These are phyloP conservation scores for Nomada ferruginata DNA, from an alignment of 2,888 invertebrate genomes.

Conservation along the genomic window DNA sequence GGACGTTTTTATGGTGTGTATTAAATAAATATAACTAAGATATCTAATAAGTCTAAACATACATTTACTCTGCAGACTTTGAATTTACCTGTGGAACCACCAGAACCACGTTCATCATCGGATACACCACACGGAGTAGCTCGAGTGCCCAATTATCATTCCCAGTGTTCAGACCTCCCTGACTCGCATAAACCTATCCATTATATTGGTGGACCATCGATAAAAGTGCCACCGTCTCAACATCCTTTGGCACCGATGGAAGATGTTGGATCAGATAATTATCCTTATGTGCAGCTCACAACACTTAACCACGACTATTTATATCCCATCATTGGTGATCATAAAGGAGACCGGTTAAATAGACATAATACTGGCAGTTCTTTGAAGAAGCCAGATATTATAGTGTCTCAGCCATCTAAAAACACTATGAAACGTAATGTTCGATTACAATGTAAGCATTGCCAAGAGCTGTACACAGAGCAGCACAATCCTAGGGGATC, in stretches of 20 bases:
- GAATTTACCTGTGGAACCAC: slow-evolving; percentile 92
- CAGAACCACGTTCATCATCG: slow-evolving; percentile 89
- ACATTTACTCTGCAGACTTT: slow-evolving; percentile 88
- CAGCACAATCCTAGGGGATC: slow-evolving; percentile 94
- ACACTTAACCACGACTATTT: slow-evolving; percentile 93
- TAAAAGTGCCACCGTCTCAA: slow-evolving; percentile 69
- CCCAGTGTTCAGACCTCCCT: slow-evolving; percentile 77
- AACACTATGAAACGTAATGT: slow-evolving; percentile 82
- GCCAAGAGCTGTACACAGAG: slow-evolving; percentile 92
- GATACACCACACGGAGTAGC: slow-evolving; percentile 73
- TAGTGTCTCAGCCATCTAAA: slow-evolving; percentile 85
- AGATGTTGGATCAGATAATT: slow-evolving; percentile 86
- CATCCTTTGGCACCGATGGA: slow-evolving; percentile 76
- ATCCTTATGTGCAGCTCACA: slow-evolving; percentile 93
- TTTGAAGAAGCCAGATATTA: slow-evolving; percentile 88
- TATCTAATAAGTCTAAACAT: slow-evolving; percentile 6
- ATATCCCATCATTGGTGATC: slow-evolving; percentile 90
- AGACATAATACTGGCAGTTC: slow-evolving; percentile 82
- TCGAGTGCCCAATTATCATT: slow-evolving; percentile 78
- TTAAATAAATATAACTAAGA: slow-evolving; percentile 74
- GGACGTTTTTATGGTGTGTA: slow-evolving; percentile 96
- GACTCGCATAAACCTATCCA: slow-evolving; percentile 80
- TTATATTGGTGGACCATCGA: slow-evolving; percentile 75
- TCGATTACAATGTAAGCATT: slow-evolving; percentile 88
- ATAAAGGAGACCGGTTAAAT: slow-evolving; percentile 81